A percentile compares a stretch with the other conserved stretches of the same genome.
Evolutionary conservation across 2,113 vertebrate species (phyloP).

Genomic region (Mus pahari): DNA sequence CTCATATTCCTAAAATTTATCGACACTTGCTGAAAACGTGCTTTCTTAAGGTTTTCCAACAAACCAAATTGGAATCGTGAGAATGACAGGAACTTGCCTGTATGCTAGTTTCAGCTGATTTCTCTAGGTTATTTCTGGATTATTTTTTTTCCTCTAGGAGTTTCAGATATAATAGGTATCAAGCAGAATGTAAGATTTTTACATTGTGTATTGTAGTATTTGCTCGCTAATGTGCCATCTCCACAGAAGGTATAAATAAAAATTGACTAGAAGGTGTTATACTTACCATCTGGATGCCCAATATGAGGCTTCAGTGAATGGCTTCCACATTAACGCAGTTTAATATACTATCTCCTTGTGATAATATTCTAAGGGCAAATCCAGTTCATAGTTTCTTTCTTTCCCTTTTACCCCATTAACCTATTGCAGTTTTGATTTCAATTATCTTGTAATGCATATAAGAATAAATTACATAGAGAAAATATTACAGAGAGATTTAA

Average conservation of each 20-base stretch:
- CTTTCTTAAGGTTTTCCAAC: conserved; percentile 11
- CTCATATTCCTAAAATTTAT: background rate
- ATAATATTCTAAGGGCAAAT: conserved; percentile 75
- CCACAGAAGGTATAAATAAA: conserved; percentile 64
- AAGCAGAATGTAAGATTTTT: background rate
- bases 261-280: conserved; percentile 62
- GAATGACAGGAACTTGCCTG: background rate
- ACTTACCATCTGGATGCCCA: conserved; percentile 64
- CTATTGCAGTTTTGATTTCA: conserved; percentile 79
- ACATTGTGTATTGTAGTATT: background rate
- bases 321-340: conserved; percentile 23
- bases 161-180: conserved; percentile 11
- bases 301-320: conserved; percentile 53
- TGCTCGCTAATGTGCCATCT: conserved; percentile 41
- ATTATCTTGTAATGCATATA: conserved; percentile 80
- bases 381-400: conserved; percentile 66
- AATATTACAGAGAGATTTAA: conserved; percentile 78
- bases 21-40: background rate
- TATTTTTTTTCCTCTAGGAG: background rate
- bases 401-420: conserved; percentile 74
- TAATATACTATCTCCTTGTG: conserved; percentile 64
- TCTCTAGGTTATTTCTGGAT: background rate
- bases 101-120: background rate
- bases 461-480: conserved; percentile 81
- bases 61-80: background rate